Base-by-base conservation (phyloP, 2,888 invertebrate genomes). In the Zaprionus bogoriensis region DNA sequence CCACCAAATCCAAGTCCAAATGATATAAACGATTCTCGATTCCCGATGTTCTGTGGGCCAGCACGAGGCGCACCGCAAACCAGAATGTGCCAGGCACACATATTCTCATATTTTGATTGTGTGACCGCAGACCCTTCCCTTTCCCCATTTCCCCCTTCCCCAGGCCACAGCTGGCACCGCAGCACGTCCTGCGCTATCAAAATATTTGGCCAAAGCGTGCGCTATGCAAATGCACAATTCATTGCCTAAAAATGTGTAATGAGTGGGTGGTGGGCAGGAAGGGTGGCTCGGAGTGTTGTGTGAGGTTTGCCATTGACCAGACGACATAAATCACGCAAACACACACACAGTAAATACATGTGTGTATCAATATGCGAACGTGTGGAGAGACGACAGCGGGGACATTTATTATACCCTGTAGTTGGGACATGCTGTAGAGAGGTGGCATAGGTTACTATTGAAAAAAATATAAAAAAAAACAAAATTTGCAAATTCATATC, bases 81-180 rank as follows among this genome's bases (percentile, higher is more conserved):
- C 46, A n/a, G 58, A 63, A 52, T 64, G 47, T 67, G 54, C 17
- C 7, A n/a, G 32, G 14, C 32, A 32, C 17, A 36, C 32, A 36
- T 36, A 36, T 36, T 36, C 63, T 75, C 76, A 73, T 72, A 72
- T 72, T 75, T 75, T 75, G 67, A 66, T 71, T 66, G 57, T 71
- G 32, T 46, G 28, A 75, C 72, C 72, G 39, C 72, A 72, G 51
- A 46, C 52, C 46, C 12, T 10, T 6, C 62, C 38, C 27, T 14
- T 7, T 2, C 14, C 27, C 4, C 14, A n/a, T n/a, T n/a, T n/a
- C n/a, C n/a, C n/a, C n/a, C n/a, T n/a, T n/a, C n/a, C n/a, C n/a
- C n/a, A n/a, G n/a, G n/a, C n/a, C n/a, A n/a, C n/a, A n/a, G n/a
- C n/a, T n/a, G n/a, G n/a, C n/a, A n/a, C n/a, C 4, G 41, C 25